Percentiles rank a stretch among this genome's conserved stretches.
These are phyloP conservation scores for Hypolimnas misippus DNA, from an alignment of 2,888 invertebrate genomes.

Conservation along the genomic window DNA sequence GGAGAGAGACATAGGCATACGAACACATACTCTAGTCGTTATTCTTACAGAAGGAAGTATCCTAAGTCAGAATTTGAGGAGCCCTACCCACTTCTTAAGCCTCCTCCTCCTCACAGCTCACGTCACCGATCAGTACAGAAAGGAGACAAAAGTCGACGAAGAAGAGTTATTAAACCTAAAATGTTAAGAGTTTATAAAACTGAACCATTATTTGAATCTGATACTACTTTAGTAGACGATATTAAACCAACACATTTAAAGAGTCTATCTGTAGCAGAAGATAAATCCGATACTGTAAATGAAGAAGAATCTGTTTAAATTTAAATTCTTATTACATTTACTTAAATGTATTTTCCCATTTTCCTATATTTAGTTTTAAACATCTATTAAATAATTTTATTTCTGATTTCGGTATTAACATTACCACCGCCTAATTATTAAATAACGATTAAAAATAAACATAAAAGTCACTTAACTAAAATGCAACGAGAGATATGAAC, in stretches of 20 bases:
- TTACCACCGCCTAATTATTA: no score
- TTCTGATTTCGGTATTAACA: no score
- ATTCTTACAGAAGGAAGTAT: constrained; percentile 63
- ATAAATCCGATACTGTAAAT: constrained; percentile 54
- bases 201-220: constrained; percentile 69
- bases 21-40: constrained; percentile 58
- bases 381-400: no score
- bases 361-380: no score
- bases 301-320: constrained; percentile 38
- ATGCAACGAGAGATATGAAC: no score
- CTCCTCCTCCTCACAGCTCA: constrained; percentile 65
- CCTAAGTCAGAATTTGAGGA: constrained; percentile 64
- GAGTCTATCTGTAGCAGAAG: constrained; percentile 59
- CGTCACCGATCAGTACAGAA: constrained; percentile 53
- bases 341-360: background rate
- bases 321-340: background rate
- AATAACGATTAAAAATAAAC: no score
- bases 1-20: constrained; percentile 63
- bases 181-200: constrained; percentile 61
- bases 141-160: constrained; percentile 60
- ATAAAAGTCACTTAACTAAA: no score
- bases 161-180: constrained; percentile 65
- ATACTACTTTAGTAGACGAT: constrained; percentile 53
- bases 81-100: constrained; percentile 75
- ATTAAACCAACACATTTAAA: constrained; percentile 59